phyloP scores from a whole-genome alignment of 92 coral and sea anemone genomes.

The Zoanthus sansibaricus region DNA sequence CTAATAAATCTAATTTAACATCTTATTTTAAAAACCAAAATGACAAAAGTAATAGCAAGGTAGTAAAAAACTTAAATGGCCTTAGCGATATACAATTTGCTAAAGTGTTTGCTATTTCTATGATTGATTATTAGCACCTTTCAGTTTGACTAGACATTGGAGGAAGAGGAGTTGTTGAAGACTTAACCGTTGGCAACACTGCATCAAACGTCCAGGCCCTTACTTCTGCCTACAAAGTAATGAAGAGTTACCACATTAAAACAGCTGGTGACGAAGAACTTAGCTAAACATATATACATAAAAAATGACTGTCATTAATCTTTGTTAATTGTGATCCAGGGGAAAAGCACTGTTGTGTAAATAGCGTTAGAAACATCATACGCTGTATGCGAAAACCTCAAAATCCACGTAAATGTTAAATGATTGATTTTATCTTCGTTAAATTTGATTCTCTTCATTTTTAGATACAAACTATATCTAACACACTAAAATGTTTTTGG shows the following conservation, averaged over 20 bases:
- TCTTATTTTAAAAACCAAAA: no score
- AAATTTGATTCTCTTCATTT: no score
- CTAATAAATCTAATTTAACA: no score
- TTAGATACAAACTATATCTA: no score
- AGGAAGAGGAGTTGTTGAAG: constrained; percentile 62
- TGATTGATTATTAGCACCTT: not conserved
- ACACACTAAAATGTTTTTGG: no score
- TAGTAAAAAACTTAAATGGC: no score
- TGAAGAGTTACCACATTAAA: not conserved
- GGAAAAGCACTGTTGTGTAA: not conserved
- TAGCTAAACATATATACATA: not conserved
- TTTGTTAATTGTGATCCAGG: not conserved
- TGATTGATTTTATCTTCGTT: no score
- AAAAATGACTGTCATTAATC: not conserved
- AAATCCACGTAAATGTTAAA: no score
- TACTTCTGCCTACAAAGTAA: constrained; percentile 83
- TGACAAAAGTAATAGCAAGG: no score
- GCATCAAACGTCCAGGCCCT: constrained; percentile 88
- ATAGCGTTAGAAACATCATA: no score
- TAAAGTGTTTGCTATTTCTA: not conserved
- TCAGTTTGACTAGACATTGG: constrained; percentile 41
- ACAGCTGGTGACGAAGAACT: not conserved
- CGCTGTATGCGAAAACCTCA: no score
- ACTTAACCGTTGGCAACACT: constrained; percentile 89
- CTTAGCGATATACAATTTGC: not conserved